phyloP scores from a whole-genome alignment of 1,140 invertebrate species.

The Neelides sp. region DNA sequence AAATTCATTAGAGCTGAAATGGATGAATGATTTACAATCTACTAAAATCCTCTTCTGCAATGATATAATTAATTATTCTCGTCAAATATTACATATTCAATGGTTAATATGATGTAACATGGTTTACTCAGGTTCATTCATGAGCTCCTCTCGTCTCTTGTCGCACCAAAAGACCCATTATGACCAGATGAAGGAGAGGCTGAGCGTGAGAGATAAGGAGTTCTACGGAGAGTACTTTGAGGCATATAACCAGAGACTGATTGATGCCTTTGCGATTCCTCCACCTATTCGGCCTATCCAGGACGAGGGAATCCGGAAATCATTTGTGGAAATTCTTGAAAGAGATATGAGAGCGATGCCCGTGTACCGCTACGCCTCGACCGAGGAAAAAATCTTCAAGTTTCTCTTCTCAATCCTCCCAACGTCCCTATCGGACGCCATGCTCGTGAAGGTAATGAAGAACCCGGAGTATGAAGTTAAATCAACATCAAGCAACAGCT shows the following conservation, averaged over 20 bases:
- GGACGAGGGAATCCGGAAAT: neutral
- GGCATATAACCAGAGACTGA: neutral
- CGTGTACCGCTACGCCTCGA: slow-evolving; percentile 3
- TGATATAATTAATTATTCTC: too few species aligned
- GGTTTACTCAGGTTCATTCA: slow-evolving; percentile 15
- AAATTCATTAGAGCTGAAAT: too few species aligned
- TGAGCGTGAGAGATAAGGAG: slow-evolving; percentile 4
- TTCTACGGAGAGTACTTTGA: slow-evolving; percentile 26
- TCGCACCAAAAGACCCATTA: slow-evolving; percentile 5
- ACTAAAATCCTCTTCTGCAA: too few species aligned
- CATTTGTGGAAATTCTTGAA: slow-evolving; percentile 16
- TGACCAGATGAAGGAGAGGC: slow-evolving; percentile 13
- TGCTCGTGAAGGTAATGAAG: neutral
- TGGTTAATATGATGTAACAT: too few species aligned
- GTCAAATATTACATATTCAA: too few species aligned
- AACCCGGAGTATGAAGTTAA: neutral
- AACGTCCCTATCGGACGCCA: neutral
- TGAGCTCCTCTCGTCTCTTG: slow-evolving; percentile 11
- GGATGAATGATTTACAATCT: too few species aligned
- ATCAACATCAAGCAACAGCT: neutral
- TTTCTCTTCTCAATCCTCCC: neutral
- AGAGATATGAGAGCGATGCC: slow-evolving; percentile 1
- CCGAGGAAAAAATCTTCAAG: neutral
- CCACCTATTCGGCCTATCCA: neutral
- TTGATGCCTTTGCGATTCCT: slow-evolving; percentile 6